phyloP scores from a whole-genome alignment of 2,797 vertebrate genomes.

The Dermochelys coriacea region DNA sequence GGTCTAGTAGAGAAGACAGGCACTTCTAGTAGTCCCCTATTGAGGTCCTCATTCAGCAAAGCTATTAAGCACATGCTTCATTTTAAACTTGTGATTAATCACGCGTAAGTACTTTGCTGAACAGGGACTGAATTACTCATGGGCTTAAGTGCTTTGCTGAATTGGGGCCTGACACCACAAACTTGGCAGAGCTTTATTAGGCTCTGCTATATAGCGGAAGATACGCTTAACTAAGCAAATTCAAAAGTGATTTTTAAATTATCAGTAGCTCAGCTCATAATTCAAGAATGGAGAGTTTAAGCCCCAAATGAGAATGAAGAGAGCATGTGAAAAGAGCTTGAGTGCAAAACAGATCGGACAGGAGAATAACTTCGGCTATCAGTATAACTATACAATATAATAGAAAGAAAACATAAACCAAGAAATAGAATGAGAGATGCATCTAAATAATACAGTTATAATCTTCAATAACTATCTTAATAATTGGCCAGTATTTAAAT shows the following conservation, averaged over 20 bases:
- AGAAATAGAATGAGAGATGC: background rate
- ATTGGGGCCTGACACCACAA: background rate
- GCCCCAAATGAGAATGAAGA: background rate
- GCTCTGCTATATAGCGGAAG: background rate
- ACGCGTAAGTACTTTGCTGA: background rate
- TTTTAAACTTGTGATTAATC: background rate
- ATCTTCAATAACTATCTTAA: background rate
- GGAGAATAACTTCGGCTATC: background rate
- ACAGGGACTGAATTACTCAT: background rate
- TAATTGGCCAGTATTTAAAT: background rate
- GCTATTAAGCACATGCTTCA: background rate
- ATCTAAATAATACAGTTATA: background rate
- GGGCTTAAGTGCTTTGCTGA: constrained; percentile 6
- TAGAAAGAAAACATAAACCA: background rate
- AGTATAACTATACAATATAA: constrained; percentile 2
- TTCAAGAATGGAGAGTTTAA: constrained; percentile 8
- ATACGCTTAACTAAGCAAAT: background rate
- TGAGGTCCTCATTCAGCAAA: background rate
- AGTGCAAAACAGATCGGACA: background rate
- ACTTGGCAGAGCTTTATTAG: background rate
- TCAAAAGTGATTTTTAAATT: background rate
- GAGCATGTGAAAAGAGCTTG: background rate
- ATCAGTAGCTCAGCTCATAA: background rate
- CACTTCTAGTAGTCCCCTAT: background rate
- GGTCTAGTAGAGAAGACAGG: background rate